phyloP scores from a whole-genome alignment of 2,113 vertebrate species.

The Dolichallabes microphthalmus region DNA sequence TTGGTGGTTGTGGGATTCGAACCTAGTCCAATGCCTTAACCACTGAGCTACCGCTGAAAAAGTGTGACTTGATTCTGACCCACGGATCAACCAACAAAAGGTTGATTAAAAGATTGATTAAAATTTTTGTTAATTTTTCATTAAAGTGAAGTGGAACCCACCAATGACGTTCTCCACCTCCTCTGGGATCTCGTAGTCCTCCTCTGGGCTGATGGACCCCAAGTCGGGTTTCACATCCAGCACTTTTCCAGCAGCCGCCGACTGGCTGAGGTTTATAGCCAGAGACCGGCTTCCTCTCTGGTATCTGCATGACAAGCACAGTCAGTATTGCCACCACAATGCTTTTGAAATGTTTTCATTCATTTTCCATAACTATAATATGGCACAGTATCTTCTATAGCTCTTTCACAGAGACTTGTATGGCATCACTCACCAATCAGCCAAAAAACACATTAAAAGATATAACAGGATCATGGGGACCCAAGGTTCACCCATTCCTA shows the following conservation, averaged over 20 bases:
- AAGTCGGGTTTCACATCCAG: constrained; percentile 51
- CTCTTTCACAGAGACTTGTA: background rate
- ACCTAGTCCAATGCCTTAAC: too few species aligned
- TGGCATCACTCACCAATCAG: too few species aligned
- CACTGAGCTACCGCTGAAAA: too few species aligned
- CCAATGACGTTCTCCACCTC: constrained; percentile 92
- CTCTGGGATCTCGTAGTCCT: constrained; percentile 87
- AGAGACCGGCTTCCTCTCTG: constrained; percentile 88
- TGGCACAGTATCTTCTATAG: background rate
- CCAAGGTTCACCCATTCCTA: too few species aligned
- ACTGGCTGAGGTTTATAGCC: constrained; percentile 78
- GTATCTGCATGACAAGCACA: constrained; percentile 74
- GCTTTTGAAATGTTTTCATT: background rate
- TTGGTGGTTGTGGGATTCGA: too few species aligned
- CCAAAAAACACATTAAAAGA: too few species aligned
- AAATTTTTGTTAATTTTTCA: background rate
- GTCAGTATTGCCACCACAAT: background rate
- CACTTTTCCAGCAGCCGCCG: constrained; percentile 31
- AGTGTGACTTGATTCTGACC: too few species aligned
- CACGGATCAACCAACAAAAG: too few species aligned
- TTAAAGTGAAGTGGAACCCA: constrained; percentile 56
- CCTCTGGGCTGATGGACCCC: constrained; percentile 67
- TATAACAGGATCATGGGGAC: too few species aligned
- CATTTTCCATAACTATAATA: background rate
- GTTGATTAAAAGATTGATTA: too few species aligned